Base-by-base conservation (phyloP, 2,888 invertebrate species). In the Congeria kusceri region DNA sequence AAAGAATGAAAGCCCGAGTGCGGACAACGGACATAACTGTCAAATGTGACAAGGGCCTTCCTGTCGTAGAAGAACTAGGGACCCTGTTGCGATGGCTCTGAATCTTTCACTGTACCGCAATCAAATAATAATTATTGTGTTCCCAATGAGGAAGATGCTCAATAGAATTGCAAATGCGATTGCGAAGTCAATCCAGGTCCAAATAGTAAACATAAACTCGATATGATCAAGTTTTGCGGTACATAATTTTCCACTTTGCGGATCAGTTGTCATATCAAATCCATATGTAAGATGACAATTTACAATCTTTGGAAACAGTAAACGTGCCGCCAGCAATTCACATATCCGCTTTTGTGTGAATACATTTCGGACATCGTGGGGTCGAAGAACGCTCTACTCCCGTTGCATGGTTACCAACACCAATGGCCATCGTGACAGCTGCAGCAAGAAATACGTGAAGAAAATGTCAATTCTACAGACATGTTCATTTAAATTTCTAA, bases 171-270 rank as follows among this genome's bases (percentile, higher is more conserved):
- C 53, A 53, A 70, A 70, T 23, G 61, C 47, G 11, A 70, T 11
- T 11, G 53, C 15, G 11, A 70, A 70, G 46, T 70, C 69, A 62
- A 70, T 62, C 69, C 69, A 70, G 29, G 69, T 28, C 69, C 69
- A 70, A 23, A 70, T 39, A 61, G 49, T 70, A 15, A 61, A 70
- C 62, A 70, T 53, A 23, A 70, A 70, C 20, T 59, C 9, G 15
- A 32, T 53, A 11, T 39, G 15, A 3, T 39, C 39, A n/a, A 49
- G 23, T 11, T 62, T 32, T 3, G 29, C 18, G 5, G 7, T 23
- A 32, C 61, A 61, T 9, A 20, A 18, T 3, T 23, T 61, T 39
- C 20, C n/a, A 23, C 15, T 29, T 18, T 29, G 2, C 5, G n/a
- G 20, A 29, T 28, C 13, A 5, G 5, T 3, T n/a, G 20, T 25